A percentile compares a stretch with the other conserved stretches of the same genome.
These are phyloP conservation scores for Opisthograptis luteolata DNA, from an alignment of 2,888 invertebrate species.

Conservation along the genomic window DNA sequence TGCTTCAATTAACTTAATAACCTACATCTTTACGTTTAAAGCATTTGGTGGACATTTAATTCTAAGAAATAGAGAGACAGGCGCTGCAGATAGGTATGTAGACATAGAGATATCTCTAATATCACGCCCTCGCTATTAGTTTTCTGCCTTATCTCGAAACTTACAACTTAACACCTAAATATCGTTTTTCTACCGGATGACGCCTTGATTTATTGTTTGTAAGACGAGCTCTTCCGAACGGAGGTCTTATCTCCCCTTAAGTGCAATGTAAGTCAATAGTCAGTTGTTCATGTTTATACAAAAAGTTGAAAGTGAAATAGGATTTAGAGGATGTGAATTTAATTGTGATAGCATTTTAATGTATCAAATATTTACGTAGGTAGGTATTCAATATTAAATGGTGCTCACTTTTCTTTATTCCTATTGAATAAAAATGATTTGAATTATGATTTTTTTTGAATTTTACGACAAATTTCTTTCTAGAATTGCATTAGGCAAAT, in stretches of 20 bases:
- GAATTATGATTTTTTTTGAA: no score
- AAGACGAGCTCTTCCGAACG: conserved; percentile 69
- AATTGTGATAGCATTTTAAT: no score
- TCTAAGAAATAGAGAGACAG: conserved; percentile 10
- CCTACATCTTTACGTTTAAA: no score
- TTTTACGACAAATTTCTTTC: no score
- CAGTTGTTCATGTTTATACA: conserved; percentile 18
- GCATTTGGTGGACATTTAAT: conserved; percentile 1
- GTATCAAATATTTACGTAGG: no score
- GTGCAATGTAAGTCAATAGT: conserved; percentile 13
- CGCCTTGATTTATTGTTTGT: conserved; percentile 75
- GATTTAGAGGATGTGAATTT: neutral
- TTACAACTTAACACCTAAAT: conserved; percentile 70
- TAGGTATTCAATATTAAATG: no score
- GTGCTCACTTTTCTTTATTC: no score
- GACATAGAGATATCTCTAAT: conserved; percentile 16
- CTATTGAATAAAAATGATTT: no score
- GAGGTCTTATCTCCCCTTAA: conserved; percentile 73
- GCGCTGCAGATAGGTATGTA: conserved; percentile 10
- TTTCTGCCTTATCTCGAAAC: conserved; percentile 48
- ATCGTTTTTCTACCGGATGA: conserved; percentile 72
- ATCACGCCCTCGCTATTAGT: conserved; percentile 34
- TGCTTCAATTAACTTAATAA: no score
- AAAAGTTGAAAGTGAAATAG: neutral
- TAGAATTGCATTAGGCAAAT: no score